A percentile compares a stretch with the other conserved stretches of the same genome.
Conservation (phyloP, 2,113 vertebrate genomes). For the Theropithecus gelada region DNA sequence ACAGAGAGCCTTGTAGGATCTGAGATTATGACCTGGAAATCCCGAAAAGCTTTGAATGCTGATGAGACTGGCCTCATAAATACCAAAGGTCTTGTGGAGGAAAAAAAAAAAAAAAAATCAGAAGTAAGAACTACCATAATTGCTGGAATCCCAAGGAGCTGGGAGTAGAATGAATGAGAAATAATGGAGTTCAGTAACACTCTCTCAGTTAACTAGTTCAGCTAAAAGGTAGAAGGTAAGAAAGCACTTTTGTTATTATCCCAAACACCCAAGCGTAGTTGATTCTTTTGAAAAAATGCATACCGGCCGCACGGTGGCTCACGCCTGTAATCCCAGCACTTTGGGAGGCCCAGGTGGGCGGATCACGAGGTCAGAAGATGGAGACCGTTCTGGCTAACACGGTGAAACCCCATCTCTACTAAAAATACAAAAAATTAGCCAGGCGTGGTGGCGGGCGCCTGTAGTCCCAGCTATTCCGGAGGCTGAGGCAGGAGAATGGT, state of each 20-base stretch:
- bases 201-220: not conserved
- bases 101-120: not conserved
- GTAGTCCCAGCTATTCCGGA: no score
- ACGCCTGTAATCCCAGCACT: no score
- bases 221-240: not conserved
- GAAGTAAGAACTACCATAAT: not conserved
- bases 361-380: no score
- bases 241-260: not conserved
- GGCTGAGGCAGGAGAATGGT: no score
- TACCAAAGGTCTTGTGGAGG: not conserved
- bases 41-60: not conserved
- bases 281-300: not conserved
- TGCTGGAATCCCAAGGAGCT: not conserved
- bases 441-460: no score
- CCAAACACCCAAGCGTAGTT: not conserved
- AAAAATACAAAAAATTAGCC: no score
- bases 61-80: not conserved
- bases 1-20: not conserved
- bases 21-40: conserved; percentile 6
- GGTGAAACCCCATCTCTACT: no score
- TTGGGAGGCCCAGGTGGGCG: no score
- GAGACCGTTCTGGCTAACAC: no score
- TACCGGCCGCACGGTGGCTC: not conserved
- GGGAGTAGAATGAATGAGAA: not conserved
- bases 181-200: not conserved